phyloP scores from a whole-genome alignment of 2,888 invertebrate species.

The Masnerella sp. region DNA sequence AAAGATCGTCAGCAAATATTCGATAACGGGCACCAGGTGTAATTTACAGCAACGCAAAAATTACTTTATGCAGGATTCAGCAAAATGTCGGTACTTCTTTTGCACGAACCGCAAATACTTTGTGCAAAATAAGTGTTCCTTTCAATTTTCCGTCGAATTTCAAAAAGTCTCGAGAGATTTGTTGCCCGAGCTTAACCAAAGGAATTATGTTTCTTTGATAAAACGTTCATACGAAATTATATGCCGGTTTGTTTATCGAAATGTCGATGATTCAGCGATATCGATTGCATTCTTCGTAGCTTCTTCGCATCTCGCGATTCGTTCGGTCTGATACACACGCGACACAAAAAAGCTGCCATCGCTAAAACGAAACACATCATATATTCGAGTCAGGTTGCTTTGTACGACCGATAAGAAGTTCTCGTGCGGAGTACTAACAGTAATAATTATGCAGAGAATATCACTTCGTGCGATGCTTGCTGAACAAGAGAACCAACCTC shows the following conservation, averaged over 20 bases:
- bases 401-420: conserved; percentile 67
- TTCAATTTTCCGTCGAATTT: background rate
- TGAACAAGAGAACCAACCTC: conserved; percentile 66
- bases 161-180: background rate
- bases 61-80: conserved; percentile 46
- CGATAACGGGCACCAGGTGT: conserved; percentile 54
- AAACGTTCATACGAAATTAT: too few species aligned
- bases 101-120: conserved; percentile 16
- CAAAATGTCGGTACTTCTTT: conserved; percentile 33
- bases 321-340: conserved; percentile 56
- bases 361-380: conserved; percentile 59
- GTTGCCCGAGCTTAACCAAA: too few species aligned
- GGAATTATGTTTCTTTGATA: too few species aligned
- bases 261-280: conserved; percentile 19
- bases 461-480: conserved; percentile 66
- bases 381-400: conserved; percentile 65
- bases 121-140: conserved; percentile 1
- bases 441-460: conserved; percentile 74
- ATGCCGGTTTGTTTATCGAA: background rate
- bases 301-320: conserved; percentile 46
- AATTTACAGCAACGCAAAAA: conserved; percentile 53
- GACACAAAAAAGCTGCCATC: conserved; percentile 61
- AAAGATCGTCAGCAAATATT: conserved; percentile 52
- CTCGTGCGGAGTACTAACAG: conserved; percentile 62
- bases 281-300: conserved; percentile 24